These are phyloP conservation scores for Malurus leucopterus DNA, from an alignment of 2,797 vertebrate genomes.

Conservation along the genomic window DNA sequence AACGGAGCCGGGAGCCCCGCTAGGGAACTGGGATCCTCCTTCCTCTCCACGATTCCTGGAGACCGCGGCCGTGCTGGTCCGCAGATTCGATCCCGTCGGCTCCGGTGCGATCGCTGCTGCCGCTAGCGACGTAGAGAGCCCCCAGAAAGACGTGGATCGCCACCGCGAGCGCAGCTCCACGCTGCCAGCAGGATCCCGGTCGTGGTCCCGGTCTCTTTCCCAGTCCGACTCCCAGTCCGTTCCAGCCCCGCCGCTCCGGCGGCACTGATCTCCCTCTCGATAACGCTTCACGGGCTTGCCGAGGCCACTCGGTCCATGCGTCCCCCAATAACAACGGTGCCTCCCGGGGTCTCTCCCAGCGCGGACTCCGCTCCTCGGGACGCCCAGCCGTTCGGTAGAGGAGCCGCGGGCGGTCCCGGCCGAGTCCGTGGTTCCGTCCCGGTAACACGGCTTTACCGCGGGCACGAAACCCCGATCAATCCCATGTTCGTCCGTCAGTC, in stretches of 20 bases:
- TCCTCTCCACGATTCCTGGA: background rate
- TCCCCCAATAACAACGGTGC: fast-evolving
- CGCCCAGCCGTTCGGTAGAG: background rate
- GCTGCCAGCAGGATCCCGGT: too few species aligned
- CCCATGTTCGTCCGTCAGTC: background rate
- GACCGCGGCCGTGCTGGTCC: too few species aligned
- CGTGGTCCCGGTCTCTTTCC: background rate
- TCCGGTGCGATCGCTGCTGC: background rate
- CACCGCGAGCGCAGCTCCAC: background rate
- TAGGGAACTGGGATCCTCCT: background rate
- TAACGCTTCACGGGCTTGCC: background rate
- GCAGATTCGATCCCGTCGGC: too few species aligned
- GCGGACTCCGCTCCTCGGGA: background rate
- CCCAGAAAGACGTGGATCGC: background rate
- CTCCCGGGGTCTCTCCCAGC: background rate
- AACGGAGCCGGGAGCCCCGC: background rate
- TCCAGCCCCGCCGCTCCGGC: background rate
- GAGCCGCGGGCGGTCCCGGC: too few species aligned
- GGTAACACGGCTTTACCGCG: background rate
- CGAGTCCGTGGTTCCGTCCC: background rate
- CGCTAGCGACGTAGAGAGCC: background rate
- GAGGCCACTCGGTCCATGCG: background rate
- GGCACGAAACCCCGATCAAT: background rate
- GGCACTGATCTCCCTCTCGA: background rate
- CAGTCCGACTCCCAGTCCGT: background rate